These are phyloP conservation scores for Bruchidius siliquastri DNA, from an alignment of 2,888 invertebrate species.

Conservation along the genomic window DNA sequence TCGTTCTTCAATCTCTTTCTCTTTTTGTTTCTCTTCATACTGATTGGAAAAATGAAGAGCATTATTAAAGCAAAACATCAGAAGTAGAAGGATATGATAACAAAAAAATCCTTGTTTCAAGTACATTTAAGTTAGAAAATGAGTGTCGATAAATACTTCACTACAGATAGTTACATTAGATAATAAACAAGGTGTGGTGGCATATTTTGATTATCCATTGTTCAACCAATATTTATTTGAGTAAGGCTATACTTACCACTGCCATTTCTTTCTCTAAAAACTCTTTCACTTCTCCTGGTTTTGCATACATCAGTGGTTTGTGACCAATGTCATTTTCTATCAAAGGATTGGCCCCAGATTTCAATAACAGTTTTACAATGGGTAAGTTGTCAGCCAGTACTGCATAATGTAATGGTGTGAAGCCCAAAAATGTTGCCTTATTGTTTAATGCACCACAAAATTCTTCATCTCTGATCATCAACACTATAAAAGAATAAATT, in stretches of 20 bases:
- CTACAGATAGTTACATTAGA: no score
- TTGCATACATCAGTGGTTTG: slow-evolving; percentile 68
- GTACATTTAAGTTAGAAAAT: no score
- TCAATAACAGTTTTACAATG: slow-evolving; percentile 61
- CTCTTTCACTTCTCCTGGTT: slow-evolving; percentile 59
- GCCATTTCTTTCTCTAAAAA: slow-evolving; percentile 55
- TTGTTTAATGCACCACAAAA: slow-evolving; percentile 69
- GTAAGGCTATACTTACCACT: slow-evolving; percentile 43
- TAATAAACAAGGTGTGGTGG: no score
- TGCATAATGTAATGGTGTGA: slow-evolving; percentile 87
- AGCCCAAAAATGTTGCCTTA: slow-evolving; percentile 74
- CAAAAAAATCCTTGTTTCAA: no score
- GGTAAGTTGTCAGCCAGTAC: slow-evolving; percentile 66
- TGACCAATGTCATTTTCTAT: slow-evolving; percentile 75
- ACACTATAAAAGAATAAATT: slow-evolving; percentile 46
- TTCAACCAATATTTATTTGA: no score
- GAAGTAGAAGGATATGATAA: no score
- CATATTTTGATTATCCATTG: no score
- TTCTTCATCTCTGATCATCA: slow-evolving; percentile 72
- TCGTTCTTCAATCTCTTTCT: slow-evolving; percentile 72
- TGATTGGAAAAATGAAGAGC: slow-evolving; percentile 21
- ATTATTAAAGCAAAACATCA: background rate
- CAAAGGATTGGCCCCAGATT: slow-evolving; percentile 70
- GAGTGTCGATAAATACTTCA: no score
- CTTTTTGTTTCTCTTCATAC: slow-evolving; percentile 53